Conservation (phyloP, 2,888 invertebrate species). For the Drosophila macrothrix region DNA sequence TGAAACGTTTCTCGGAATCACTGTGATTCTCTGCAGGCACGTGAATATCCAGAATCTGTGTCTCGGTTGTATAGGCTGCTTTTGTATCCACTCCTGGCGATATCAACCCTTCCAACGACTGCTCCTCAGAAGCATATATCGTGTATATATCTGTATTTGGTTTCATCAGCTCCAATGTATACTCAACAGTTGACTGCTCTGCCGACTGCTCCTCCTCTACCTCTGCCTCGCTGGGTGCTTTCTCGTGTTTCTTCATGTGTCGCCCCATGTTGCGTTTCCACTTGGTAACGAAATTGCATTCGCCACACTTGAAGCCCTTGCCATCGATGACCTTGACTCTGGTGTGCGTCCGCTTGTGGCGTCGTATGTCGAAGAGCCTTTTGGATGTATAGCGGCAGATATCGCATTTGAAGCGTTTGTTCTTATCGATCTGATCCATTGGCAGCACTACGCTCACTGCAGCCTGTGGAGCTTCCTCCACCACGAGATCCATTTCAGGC, state of each 20-base stretch:
- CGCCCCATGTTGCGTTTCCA: slow-evolving; percentile 50
- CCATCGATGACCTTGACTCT: slow-evolving; percentile 15
- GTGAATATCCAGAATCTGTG: background rate
- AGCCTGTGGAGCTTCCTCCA: background rate
- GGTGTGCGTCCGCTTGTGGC: slow-evolving; percentile 32
- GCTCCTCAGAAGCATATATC: background rate
- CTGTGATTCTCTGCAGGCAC: background rate
- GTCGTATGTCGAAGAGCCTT: slow-evolving; percentile 37
- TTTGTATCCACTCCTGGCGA: background rate
- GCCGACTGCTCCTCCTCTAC: background rate
- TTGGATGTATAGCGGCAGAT: slow-evolving; percentile 41
- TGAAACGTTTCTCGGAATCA: slow-evolving; percentile 6
- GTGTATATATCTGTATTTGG: slow-evolving; percentile 4
- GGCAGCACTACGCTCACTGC: background rate
- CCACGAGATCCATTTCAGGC: background rate
- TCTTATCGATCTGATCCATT: background rate
- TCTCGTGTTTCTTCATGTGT: slow-evolving; percentile 29
- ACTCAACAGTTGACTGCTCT: slow-evolving; percentile 5
- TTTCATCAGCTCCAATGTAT: slow-evolving; percentile 16
- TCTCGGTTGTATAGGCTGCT: background rate
- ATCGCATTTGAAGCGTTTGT: slow-evolving; percentile 32
- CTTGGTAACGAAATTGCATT: slow-evolving; percentile 44
- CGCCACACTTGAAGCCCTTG: slow-evolving; percentile 22
- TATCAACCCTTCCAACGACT: background rate
- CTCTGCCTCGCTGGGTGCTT: background rate